Conservation (phyloP, 2,888 invertebrate genomes). For the Subacronicta megacephala region DNA sequence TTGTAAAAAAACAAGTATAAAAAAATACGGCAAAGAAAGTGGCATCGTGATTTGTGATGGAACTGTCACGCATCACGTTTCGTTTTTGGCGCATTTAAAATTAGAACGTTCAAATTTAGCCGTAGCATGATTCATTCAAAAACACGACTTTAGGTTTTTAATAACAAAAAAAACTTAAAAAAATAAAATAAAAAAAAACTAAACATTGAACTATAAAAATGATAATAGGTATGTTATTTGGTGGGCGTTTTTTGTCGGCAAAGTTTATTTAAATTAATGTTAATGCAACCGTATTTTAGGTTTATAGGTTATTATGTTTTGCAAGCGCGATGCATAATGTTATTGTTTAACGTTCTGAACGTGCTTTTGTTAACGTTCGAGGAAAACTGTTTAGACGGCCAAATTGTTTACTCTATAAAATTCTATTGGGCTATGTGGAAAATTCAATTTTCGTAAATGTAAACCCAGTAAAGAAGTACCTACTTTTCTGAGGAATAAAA, state of each 20-base stretch:
- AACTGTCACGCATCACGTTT: constrained; percentile 36
- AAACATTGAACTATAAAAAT: too few relatives aligned
- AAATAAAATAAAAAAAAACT: too few relatives aligned
- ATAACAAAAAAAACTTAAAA: too few relatives aligned
- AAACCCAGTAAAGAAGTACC: neutral
- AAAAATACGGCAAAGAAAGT: constrained; percentile 26
- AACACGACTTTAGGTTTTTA: constrained; percentile 21
- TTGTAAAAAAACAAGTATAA: neutral
- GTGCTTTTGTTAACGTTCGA: constrained; percentile 36
- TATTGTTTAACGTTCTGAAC: constrained; percentile 27
- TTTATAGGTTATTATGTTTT: constrained; percentile 7
- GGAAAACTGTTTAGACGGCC: constrained; percentile 12
- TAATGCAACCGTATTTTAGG: constrained; percentile 7
- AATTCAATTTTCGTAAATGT: constrained; percentile 20
- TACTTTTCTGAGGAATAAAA: neutral
- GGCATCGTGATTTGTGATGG: constrained; percentile 28
- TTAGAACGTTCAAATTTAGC: constrained; percentile 46
- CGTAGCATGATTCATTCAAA: constrained; percentile 27
- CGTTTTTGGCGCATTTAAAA: constrained; percentile 52
- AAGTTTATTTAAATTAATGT: neutral
- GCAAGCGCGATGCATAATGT: constrained; percentile 21
- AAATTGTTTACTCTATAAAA: constrained; percentile 38
- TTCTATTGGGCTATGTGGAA: constrained; percentile 13
- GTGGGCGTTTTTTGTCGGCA: neutral
- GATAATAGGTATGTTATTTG: too few relatives aligned